Conservation (phyloP, 2,797 vertebrate species). For the Chloroceryle inda region DNA sequence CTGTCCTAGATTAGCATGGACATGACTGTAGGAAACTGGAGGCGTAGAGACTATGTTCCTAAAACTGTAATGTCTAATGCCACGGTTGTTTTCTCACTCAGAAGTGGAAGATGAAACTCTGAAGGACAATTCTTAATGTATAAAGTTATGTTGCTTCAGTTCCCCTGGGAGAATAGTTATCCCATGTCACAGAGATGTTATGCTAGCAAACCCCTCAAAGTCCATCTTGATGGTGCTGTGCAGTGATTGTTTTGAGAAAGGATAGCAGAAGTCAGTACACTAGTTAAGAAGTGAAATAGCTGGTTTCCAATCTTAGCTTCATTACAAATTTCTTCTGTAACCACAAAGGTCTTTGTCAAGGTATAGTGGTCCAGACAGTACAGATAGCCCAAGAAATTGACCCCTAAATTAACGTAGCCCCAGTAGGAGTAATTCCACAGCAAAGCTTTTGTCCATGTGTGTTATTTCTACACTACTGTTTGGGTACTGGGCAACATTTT, state of each 20-base stretch:
- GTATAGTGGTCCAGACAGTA: not conserved
- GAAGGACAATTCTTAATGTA: not conserved
- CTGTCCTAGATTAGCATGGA: not conserved
- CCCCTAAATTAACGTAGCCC: not conserved
- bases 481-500: not conserved
- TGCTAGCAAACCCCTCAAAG: not conserved
- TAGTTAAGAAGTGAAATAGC: not conserved
- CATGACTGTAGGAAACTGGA: not conserved
- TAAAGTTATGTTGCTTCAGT: not conserved
- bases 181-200: not conserved
- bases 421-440: not conserved
- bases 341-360: not conserved
- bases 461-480: not conserved
- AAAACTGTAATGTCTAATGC: not conserved
- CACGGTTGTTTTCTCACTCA: not conserved
- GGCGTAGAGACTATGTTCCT: accelerated
- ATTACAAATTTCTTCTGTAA: not conserved
- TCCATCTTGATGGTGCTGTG: not conserved
- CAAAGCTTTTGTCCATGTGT: not conserved
- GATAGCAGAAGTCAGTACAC: not conserved
- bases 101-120: not conserved
- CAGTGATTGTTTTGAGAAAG: not conserved
- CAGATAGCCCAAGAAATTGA: not conserved
- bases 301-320: not conserved
- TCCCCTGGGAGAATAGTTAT: not conserved